Conservation (phyloP, 2,797 vertebrate genomes). For the Cossypha dichroa region DNA sequence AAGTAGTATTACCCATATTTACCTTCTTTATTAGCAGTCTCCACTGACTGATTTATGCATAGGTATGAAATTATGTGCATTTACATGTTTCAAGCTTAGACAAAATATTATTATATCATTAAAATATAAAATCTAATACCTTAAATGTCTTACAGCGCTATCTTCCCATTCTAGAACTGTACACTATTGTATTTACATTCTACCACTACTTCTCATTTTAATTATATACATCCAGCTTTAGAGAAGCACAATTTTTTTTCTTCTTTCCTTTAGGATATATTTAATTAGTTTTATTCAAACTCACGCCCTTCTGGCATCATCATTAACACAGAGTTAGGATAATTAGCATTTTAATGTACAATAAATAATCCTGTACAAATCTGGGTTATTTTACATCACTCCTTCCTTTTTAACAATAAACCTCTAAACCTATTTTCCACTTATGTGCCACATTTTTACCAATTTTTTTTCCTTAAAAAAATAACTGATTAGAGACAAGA, state of each 20-base stretch:
- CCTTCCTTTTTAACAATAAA: not conserved
- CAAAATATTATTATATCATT: not conserved
- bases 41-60: not conserved
- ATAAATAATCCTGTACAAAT: not conserved
- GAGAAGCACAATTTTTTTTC: not conserved
- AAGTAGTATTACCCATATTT: not conserved
- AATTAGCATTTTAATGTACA: slow-evolving; percentile 48
- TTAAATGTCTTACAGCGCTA: not conserved
- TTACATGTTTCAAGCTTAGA: accelerated
- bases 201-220: not conserved
- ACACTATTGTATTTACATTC: not conserved
- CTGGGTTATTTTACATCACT: not conserved
- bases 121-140: not conserved
- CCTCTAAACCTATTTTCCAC: not conserved
- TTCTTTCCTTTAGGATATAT: slow-evolving; percentile 36
- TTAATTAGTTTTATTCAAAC: slow-evolving; percentile 60
- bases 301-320: not conserved
- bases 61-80: not conserved
- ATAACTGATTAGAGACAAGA: not conserved
- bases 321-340: slow-evolving; percentile 7
- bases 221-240: slow-evolving; percentile 11
- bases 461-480: not conserved
- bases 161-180: not conserved
- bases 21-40: not conserved
- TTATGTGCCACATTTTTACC: not conserved